Percentiles rank a stretch among this genome's conserved stretches.
Conservation (phyloP, 2,888 invertebrate species). For the Oscheius onirici region DNA sequence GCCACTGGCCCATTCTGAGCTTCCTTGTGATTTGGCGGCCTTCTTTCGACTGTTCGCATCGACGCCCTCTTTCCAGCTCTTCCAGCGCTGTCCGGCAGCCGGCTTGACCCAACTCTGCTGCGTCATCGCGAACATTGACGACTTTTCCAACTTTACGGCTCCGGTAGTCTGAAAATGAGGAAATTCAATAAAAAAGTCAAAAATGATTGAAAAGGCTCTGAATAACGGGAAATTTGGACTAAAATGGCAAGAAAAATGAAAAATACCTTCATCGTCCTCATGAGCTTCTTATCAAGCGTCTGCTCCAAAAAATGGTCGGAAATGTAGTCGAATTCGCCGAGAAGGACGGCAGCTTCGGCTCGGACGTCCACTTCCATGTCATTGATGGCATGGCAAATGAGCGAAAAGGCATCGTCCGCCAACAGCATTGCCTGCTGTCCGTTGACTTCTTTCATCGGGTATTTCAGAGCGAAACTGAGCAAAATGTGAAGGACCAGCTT, state of each 20-base stretch:
- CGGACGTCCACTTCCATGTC: slow-evolving; percentile 80
- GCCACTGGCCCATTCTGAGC: slow-evolving; percentile 48
- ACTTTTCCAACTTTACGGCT: slow-evolving; percentile 13
- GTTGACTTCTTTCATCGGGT: neutral
- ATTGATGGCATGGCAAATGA: slow-evolving; percentile 90
- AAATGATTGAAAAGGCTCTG: neutral
- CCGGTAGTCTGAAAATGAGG: slow-evolving; percentile 22
- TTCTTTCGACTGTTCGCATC: neutral
- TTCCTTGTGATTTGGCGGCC: slow-evolving; percentile 19
- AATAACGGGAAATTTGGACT: too few relatives aligned
- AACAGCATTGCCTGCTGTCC: slow-evolving; percentile 73
- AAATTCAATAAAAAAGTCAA: slow-evolving; percentile 25
- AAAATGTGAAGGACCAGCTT: slow-evolving; percentile 3
- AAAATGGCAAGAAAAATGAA: too few relatives aligned
- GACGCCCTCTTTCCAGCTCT: slow-evolving; percentile 7
- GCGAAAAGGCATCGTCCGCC: slow-evolving; percentile 94
- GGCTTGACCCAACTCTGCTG: slow-evolving; percentile 71
- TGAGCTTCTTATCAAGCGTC: slow-evolving; percentile 95
- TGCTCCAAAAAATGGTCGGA: slow-evolving; percentile 90
- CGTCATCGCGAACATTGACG: slow-evolving; percentile 27
- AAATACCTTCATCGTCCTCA: slow-evolving; percentile 93
- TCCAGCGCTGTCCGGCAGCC: slow-evolving; percentile 33
- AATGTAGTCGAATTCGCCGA: slow-evolving; percentile 86
- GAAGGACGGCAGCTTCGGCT: slow-evolving; percentile 68
- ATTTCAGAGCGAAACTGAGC: neutral